Conservation (phyloP, 1,140 invertebrate genomes). For the Drosophila grimshawi region DNA sequence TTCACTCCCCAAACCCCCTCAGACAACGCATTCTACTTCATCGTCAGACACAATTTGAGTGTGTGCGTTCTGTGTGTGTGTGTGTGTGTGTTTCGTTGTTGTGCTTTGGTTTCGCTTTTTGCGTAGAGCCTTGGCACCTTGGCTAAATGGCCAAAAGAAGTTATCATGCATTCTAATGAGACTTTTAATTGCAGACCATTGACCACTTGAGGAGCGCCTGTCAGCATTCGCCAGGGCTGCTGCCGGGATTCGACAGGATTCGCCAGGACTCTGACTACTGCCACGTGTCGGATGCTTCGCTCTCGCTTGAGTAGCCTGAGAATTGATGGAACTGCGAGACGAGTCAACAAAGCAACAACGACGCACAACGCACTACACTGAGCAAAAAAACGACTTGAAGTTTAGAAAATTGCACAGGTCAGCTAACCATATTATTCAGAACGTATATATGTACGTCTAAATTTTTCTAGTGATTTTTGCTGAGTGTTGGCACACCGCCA, state of each 20-base stretch:
- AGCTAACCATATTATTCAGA: no score
- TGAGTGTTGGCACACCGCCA: conserved; percentile 8
- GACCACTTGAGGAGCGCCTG: conserved; percentile 69
- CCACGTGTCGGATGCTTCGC: conserved; percentile 75
- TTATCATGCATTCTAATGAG: conserved; percentile 80
- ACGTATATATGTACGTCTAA: no score
- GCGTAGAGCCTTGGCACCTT: conserved; percentile 18
- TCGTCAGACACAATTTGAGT: conserved; percentile 63
- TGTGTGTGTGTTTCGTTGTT: conserved; percentile 43
- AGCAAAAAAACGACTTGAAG: no score
- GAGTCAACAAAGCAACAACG: conserved; percentile 40
- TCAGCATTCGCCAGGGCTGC: conserved; percentile 56
- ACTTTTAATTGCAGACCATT: conserved; percentile 79
- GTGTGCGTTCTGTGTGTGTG: conserved; percentile 6
- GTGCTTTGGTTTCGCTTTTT: conserved; percentile 17
- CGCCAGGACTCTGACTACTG: conserved; percentile 12
- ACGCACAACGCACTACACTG: conserved; percentile 1
- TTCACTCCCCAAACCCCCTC: conserved; percentile 10
- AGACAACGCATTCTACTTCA: conserved; percentile 19
- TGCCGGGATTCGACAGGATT: no score
- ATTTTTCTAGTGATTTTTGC: no score
- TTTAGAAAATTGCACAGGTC: no score
- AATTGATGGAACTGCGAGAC: conserved; percentile 54
- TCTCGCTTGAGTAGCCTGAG: conserved; percentile 71
- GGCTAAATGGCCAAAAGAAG: conserved; percentile 35